These are phyloP conservation scores for Drosophila mayri DNA, from an alignment of 1,140 invertebrate species.

Conservation along the genomic window DNA sequence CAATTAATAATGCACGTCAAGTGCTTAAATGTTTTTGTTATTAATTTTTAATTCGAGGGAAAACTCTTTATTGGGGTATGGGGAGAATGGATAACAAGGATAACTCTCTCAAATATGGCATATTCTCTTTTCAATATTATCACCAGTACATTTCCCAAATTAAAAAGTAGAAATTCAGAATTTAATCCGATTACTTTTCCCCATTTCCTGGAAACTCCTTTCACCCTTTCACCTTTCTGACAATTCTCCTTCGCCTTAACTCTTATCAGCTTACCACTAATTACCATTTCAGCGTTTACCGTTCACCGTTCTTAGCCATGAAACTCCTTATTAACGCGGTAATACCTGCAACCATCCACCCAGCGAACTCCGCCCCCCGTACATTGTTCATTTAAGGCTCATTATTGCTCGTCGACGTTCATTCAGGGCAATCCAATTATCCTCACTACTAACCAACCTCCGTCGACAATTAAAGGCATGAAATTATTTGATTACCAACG, in stretches of 20 bases:
- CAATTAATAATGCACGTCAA: constrained; percentile 43
- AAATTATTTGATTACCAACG: constrained; percentile 79
- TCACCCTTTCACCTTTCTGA: constrained; percentile 1
- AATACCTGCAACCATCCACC: neutral
- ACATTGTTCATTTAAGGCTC: constrained; percentile 59
- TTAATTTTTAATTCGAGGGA: neutral
- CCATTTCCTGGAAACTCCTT: neutral
- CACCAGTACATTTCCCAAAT: neutral
- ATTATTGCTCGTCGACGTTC: constrained; percentile 49
- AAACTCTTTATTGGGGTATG: neutral
- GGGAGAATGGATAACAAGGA: neutral
- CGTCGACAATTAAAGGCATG: constrained; percentile 71
- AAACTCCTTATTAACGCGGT: constrained; percentile 49
- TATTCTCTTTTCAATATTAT: too few species aligned
- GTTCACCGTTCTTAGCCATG: constrained; percentile 25
- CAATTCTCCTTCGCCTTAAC: neutral
- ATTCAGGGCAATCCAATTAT: constrained; percentile 59
- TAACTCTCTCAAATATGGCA: neutral
- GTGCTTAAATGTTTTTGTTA: neutral
- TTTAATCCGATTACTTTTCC: constrained; percentile 5
- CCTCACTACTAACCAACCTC: constrained; percentile 37
- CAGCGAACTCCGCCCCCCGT: constrained; percentile 1
- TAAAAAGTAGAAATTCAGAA: too few species aligned
- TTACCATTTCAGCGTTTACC: constrained; percentile 17
- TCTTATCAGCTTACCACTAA: constrained; percentile 38